Base-by-base conservation (phyloP, 2,113 vertebrate genomes). In the Colius striatus region DNA sequence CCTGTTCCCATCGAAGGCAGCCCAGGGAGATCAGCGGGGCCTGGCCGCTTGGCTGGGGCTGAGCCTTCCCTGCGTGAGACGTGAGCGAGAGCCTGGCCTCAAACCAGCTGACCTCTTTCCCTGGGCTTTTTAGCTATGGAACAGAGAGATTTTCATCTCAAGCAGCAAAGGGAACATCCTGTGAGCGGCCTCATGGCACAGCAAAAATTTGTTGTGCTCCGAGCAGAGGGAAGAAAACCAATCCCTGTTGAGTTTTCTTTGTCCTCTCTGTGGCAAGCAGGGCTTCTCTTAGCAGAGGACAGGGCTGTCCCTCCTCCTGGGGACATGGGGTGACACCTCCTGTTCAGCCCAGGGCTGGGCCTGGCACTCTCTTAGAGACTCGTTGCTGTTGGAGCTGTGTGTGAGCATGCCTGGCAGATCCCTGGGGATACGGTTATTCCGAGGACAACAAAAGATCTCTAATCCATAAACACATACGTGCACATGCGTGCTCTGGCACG, bases 281-380 rank as follows among this genome's bases (percentile, higher is more conserved):
- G 23, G 23, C 58, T 66, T 32, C 41, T 70, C 36, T 36, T 23
- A 27, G 55, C 27, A 47, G 19, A 70, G 38, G 38, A 7, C 55
- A 53, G 41, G 0, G 2, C 36, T 48, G 53, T 26, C 36, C 27
- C 22, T 53, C 6, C 18, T 48, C 10, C 29, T 15, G n/a, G 43
- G 16, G n/a, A 25, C 58, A 9, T 1, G 2, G 22, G 0, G 0
- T 43, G 68, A 20, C n/a, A 30, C 26, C 20, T 53, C 22, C 16
- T 3, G 0, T 10, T 26, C 29, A 5, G 47, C 9, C 32, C 34
- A 19, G 53, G 58, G 18, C 51, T 57, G 57, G 32, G 26, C 9
- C 29, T 22, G 67, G 36, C 6, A 6, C 36, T 90, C 19, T 14
- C n/a, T 26, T n/a, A 48, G 55, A 25, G 32, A 36, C 13, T 54